Evolutionary conservation across 2,888 invertebrate species (phyloP), one percentile per base, ranked within the genome.

Genomic region (Carterocephalus palaemon): DNA sequence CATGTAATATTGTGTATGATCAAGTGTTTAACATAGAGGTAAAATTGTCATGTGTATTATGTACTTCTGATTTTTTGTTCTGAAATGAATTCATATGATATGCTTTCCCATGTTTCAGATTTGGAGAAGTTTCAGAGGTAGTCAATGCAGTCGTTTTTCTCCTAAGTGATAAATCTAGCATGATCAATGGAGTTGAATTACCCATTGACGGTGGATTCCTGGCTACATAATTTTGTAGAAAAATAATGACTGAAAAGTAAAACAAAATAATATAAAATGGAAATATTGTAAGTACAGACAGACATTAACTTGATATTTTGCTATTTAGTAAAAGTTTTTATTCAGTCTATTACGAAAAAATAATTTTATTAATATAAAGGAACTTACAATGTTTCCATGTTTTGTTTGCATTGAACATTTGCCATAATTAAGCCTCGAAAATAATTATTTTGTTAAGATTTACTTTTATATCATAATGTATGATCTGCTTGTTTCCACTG

Each of bases 171-270:
- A 89, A 90, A 56, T 90, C 97, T 2, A 90, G 91, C 42, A 95
- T 96, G 92, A 92, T 96, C 39, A 95, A 89, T 55, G 97, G 96
- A 2, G 88, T 90, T 4, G 88, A 89, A 38, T 73, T 97, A 40
- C 92, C 94, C 0, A 88, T 97, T 13, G 97, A 97, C 65, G 96
- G 96, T 13, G 97, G 96, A 48, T 91, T 88, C 64, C 80, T 88
- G 28, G 89, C 89, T 24, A 82, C 84, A 73, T 88, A 83, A 71
- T 52, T 46, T 24, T 32, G 17, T 12, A 12, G 2, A 23, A 4
- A 7, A 5, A 16, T 13, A 34, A n/a, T 13, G 6, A 23, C 23
- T 15, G 13, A 10, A 20, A 19, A 34, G 8, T 10, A 22, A 34
- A 13, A 13, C n/a, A 23, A 29, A 29, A 29, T 16, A 29, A n/a